A percentile compares a stretch with the other conserved stretches of the same genome.
Evolutionary conservation across 1,140 invertebrate species (phyloP).

Genomic region (Lordiphosa clarofinis): DNA sequence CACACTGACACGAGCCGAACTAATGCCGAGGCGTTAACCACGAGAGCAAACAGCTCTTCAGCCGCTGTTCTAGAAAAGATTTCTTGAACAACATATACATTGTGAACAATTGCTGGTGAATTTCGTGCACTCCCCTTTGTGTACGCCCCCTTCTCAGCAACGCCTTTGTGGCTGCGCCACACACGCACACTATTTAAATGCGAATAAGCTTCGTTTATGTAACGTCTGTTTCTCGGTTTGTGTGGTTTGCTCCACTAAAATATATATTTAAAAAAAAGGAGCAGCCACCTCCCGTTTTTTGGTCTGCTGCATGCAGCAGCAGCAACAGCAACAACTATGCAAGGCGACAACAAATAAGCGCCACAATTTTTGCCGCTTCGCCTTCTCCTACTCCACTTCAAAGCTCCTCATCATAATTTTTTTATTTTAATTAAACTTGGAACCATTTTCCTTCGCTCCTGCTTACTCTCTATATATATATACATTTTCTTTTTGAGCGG

Average conservation of each 20-base stretch:
- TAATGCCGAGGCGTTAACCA: too few relatives aligned
- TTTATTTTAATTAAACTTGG: constrained; percentile 63
- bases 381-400: constrained; percentile 8
- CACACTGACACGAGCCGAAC: too few relatives aligned
- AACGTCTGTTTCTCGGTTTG: constrained; percentile 29
- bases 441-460: constrained; percentile 15
- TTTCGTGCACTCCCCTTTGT: too few relatives aligned
- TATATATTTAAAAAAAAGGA: constrained; percentile 10
- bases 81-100: too few relatives aligned
- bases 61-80: too few relatives aligned
- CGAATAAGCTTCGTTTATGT: constrained; percentile 68
- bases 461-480: not conserved
- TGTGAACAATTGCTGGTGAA: too few relatives aligned
- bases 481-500: constrained; percentile 13
- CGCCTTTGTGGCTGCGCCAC: not conserved
- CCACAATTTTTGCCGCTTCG: constrained; percentile 42
- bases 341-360: constrained; percentile 47
- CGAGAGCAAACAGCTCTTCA: too few relatives aligned
- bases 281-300: constrained; percentile 1
- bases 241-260: constrained; percentile 12
- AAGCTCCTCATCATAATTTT: constrained; percentile 6
- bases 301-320: constrained; percentile 20
- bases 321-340: constrained; percentile 22
- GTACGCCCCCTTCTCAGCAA: not conserved
- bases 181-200: constrained; percentile 61